Conservation (phyloP, 1,140 invertebrate species). For the Heliothis virescens region DNA sequence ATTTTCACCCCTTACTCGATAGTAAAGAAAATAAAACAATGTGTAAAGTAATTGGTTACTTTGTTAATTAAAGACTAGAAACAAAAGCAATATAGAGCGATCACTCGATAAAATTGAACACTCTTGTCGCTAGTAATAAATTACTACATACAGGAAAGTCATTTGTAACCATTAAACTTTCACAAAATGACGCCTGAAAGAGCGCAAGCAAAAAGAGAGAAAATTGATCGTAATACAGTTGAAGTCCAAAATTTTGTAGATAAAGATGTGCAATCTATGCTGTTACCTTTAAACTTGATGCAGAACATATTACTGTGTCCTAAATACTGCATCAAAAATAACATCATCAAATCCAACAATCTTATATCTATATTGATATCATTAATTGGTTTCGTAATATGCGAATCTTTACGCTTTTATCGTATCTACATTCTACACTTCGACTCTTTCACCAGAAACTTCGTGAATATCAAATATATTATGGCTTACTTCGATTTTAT, state of each 20-base stretch:
- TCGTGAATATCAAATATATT: background rate
- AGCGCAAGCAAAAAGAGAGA: background rate
- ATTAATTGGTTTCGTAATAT: background rate
- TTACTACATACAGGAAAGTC: no score
- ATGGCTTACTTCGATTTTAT: background rate
- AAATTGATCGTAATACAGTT: background rate
- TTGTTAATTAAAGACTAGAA: no score
- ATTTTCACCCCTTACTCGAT: no score
- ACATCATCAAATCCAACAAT: background rate
- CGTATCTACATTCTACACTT: background rate
- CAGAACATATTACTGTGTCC: background rate
- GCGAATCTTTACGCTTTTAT: background rate
- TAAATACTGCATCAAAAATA: conserved; percentile 10
- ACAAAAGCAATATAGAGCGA: no score
- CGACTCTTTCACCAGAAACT: background rate
- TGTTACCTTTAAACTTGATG: background rate
- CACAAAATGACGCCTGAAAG: background rate
- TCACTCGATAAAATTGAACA: no score
- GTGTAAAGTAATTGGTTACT: no score
- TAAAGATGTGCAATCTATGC: background rate
- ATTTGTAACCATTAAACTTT: no score
- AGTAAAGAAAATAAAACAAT: no score
- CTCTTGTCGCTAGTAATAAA: no score
- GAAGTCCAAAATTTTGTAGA: background rate
- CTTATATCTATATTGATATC: background rate